Percentiles rank a stretch among this genome's conserved stretches.
phyloP scores from a whole-genome alignment of 2,797 vertebrate species.

The Sebastiscus albofasciatus region DNA sequence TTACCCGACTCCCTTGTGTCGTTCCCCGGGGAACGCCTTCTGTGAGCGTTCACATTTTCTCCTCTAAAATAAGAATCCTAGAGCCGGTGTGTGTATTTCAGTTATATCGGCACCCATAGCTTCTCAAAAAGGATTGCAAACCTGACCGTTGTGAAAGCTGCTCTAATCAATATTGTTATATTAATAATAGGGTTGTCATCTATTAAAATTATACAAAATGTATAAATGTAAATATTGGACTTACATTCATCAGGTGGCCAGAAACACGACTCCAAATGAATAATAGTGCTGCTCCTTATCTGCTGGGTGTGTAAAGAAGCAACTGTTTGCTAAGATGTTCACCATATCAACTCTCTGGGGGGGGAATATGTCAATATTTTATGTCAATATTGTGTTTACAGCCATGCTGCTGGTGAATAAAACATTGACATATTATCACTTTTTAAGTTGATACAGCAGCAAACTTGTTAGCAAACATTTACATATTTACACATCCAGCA shows the following conservation, averaged over 20 bases:
- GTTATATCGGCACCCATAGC: not conserved
- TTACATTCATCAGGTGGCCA: not conserved
- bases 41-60: conserved; percentile 4
- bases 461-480: not conserved
- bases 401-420: not conserved
- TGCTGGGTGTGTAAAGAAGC: not conserved
- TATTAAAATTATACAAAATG: too few species aligned
- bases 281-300: not conserved
- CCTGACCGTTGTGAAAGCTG: not conserved
- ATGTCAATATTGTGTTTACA: not conserved
- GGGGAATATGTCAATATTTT: not conserved
- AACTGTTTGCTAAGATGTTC: not conserved
- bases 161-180: not conserved
- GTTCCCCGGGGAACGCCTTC: not conserved
- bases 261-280: not conserved
- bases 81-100: not conserved
- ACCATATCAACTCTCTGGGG: not conserved
- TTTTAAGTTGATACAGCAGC: not conserved
- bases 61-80: not conserved
- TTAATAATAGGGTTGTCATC: not conserved
- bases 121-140: not conserved
- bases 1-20: not conserved
- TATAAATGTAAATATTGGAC: not conserved
- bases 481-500: not conserved
- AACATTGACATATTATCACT: not conserved